Evolutionary conservation across 2,797 vertebrate genomes (phyloP), one percentile per base, ranked within the genome.

Genomic region (Manis javanica): DNA sequence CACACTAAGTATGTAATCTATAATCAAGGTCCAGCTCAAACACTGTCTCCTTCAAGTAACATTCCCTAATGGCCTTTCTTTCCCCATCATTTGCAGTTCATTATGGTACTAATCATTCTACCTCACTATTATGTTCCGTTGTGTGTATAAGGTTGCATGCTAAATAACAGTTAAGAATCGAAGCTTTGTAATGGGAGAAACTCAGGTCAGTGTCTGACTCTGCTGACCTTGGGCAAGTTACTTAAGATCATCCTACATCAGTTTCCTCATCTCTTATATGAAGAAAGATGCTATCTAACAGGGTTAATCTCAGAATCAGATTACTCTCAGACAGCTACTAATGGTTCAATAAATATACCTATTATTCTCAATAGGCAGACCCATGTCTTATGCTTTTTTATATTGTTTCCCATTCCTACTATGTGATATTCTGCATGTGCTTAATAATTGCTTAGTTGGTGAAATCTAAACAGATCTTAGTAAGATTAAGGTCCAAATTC

Each of bases 401-500:
- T 51, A 86, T 72, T 91, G 31, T 39, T 88, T 88, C 42, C 59
- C 53, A 90, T 69, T 78, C 75, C 46, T 57, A 59, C 16, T 42
- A 39, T 71, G 7, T 15, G 53, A 18, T 68, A 74, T 61, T 87
- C 31, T 71, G n/a, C 29, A 31, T 24, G 15, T 49, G 29, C n/a
- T 88, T 61, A 61, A 18, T 72, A 93, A 90, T 5, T 90, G 39
- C 24, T 81, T 85, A 21, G 18, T 23, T 95, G 51, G 94, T 89
- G 55, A 96, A 97, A 91, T 46, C n/a, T 88, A 84, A 14, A 42
- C 21, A 82, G n/a, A 61, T 83, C 82, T 92, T 86, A 96, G 78
- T 66, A 72, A 87, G 14, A 13, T 92, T 92, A 81, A 85, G 34
- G 53, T 49, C n/a, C 39, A 94, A 94, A 92, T 63, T 87, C 55